These are phyloP conservation scores for Cephus spinipes DNA, from an alignment of 2,888 invertebrate genomes.

Conservation along the genomic window DNA sequence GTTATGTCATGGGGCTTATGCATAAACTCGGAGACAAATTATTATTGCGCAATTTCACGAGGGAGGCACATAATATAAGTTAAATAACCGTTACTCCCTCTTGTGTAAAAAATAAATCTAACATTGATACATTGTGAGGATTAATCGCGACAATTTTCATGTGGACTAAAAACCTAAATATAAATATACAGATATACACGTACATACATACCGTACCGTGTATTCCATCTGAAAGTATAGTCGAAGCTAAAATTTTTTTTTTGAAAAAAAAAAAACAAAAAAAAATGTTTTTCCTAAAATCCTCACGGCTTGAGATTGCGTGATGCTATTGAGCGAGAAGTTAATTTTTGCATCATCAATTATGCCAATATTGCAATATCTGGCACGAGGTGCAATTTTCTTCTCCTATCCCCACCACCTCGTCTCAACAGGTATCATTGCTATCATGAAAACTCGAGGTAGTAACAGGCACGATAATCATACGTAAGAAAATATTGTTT, in stretches of 20 bases:
- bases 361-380: background rate
- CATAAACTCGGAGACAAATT: too few relatives aligned
- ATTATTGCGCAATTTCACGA: too few relatives aligned
- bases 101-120: too few relatives aligned
- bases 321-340: background rate
- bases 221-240: background rate
- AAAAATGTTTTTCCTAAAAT: background rate
- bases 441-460: background rate
- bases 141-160: background rate
- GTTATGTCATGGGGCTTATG: too few relatives aligned
- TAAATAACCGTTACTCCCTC: too few relatives aligned
- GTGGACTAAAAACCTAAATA: conserved; percentile 13
- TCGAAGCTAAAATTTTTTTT: too few relatives aligned
- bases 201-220: background rate
- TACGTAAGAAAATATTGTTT: background rate
- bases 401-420: background rate
- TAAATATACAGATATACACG: background rate
- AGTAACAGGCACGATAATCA: background rate
- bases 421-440: background rate
- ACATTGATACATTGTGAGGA: too few relatives aligned
- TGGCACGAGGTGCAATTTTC: background rate
- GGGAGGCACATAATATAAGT: too few relatives aligned
- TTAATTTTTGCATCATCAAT: background rate
- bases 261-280: too few relatives aligned
- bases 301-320: background rate